Evolutionary conservation across 2,888 invertebrate species (phyloP).

Genomic region (Caenorhabditis becei): DNA sequence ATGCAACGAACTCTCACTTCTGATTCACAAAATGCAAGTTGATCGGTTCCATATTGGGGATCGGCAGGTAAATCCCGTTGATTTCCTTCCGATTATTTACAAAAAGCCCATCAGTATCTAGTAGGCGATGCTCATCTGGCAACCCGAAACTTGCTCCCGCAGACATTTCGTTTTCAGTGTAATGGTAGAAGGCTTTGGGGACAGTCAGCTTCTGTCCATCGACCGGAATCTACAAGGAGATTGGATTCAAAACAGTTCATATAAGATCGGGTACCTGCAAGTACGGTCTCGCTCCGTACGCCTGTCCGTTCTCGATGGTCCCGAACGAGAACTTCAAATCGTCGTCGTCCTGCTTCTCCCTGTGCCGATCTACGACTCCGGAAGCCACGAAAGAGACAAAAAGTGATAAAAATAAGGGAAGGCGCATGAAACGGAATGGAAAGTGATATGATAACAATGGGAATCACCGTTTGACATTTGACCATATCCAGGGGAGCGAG

Average conservation of each 20-base stretch:
- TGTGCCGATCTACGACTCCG: constrained; percentile 27
- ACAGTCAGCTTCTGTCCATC: constrained; percentile 56
- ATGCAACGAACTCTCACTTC: constrained; percentile 28
- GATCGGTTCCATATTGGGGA: constrained; percentile 70
- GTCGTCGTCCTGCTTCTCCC: constrained; percentile 25
- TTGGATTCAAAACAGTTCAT: neutral
- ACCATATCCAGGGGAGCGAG: constrained; percentile 20
- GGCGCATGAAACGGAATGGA: constrained; percentile 18
- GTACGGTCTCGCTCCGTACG: constrained; percentile 59
- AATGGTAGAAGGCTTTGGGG: constrained; percentile 69
- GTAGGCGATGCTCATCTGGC: constrained; percentile 60
- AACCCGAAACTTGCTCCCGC: constrained; percentile 65
- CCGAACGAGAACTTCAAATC: constrained; percentile 60
- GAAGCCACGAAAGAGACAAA: constrained; percentile 2
- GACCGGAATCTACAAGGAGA: constrained; percentile 49
- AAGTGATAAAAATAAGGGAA: constrained; percentile 32
- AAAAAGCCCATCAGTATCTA: constrained; percentile 60
- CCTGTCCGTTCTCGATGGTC: constrained; percentile 55
- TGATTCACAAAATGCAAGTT: constrained; percentile 68
- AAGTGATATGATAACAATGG: constrained; percentile 42
- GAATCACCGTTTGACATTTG: constrained; percentile 53
- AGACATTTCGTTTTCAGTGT: constrained; percentile 63
- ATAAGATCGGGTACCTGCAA: too few relatives aligned
- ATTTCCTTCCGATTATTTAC: constrained; percentile 68
- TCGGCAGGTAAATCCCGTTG: constrained; percentile 67